Conservation (phyloP, 1,140 invertebrate species). For the Mactra quadrangularis region DNA sequence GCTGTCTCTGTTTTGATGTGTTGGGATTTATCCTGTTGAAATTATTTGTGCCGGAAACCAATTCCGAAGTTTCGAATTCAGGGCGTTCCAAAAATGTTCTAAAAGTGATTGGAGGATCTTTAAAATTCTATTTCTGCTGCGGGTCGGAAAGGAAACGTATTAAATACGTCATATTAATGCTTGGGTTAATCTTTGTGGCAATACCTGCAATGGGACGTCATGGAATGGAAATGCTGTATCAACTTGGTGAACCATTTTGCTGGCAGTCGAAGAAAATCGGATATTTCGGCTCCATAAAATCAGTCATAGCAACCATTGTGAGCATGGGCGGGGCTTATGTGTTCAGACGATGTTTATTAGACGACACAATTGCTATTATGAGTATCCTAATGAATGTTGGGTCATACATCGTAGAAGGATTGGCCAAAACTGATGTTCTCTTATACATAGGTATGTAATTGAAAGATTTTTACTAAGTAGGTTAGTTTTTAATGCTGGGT, state of each 20-base stretch:
- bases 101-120: background rate
- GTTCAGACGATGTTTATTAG: constrained; percentile 20
- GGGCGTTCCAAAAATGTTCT: background rate
- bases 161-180: constrained; percentile 44
- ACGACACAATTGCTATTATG: constrained; percentile 32
- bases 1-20: background rate
- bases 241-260: constrained; percentile 52
- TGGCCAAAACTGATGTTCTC: constrained; percentile 7
- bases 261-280: constrained; percentile 47
- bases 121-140: constrained; percentile 35
- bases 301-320: background rate
- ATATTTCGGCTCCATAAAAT: constrained; percentile 34
- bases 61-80: background rate
- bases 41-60: constrained; percentile 48
- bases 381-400: background rate
- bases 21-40: constrained; percentile 1
- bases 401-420: constrained; percentile 34
- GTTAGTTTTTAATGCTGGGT: too few relatives aligned
- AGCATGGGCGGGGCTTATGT: constrained; percentile 3
- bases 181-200: constrained; percentile 18
- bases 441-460: constrained; percentile 33
- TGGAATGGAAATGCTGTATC: constrained; percentile 42
- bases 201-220: background rate
- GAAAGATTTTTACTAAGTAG: background rate
- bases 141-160: constrained; percentile 5